These are phyloP conservation scores for Myripristis jacobus DNA, from an alignment of 2,797 vertebrate species.

Conservation along the genomic window DNA sequence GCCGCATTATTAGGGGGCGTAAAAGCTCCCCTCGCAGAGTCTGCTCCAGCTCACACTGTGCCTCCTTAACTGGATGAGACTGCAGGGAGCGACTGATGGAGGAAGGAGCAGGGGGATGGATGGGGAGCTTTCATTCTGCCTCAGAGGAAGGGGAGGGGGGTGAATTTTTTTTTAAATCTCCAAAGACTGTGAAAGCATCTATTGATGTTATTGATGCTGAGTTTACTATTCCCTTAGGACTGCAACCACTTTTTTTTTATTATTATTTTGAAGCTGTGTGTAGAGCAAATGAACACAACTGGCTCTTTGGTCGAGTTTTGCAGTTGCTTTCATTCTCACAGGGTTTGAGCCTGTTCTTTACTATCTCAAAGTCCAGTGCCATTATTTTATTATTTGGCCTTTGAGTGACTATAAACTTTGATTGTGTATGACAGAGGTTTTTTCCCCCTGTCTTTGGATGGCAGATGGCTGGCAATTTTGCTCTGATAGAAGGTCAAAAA, in stretches of 20 bases:
- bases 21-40: conserved; percentile 39
- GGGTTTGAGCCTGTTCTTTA: background rate
- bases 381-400: no score
- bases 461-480: no score
- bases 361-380: no score
- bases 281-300: background rate
- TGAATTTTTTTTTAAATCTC: background rate
- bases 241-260: conserved; percentile 16
- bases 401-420: no score
- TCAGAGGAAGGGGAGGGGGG: conserved; percentile 21
- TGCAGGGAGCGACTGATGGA: conserved; percentile 45
- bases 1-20: conserved; percentile 3
- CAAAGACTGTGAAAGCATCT: conserved; percentile 29
- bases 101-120: conserved; percentile 30
- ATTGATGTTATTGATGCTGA: conserved; percentile 56
- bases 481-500: no score
- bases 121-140: conserved; percentile 29
- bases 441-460: no score
- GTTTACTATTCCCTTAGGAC: conserved; percentile 34
- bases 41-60: conserved; percentile 40
- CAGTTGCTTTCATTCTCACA: background rate
- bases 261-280: no score
- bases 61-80: conserved; percentile 50
- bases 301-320: background rate
- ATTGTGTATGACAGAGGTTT: no score